A percentile compares a stretch with the other conserved stretches of the same genome.
phyloP scores from a whole-genome alignment of 2,113 vertebrate genomes.

The Coreoperca whiteheadi region DNA sequence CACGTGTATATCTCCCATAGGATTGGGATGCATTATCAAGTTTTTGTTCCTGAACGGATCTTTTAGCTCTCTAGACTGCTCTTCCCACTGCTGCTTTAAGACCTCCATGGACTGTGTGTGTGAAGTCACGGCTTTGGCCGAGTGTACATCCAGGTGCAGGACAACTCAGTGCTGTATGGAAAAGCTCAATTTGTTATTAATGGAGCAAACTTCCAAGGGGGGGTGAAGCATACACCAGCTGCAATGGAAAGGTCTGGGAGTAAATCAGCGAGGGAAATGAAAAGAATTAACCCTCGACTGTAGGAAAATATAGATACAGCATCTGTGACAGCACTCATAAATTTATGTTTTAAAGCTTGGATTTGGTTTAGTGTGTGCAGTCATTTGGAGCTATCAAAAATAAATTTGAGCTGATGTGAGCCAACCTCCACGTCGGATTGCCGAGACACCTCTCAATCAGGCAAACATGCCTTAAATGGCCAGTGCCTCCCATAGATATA shows the following conservation, averaged over 20 bases:
- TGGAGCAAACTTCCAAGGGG: constrained; percentile 57
- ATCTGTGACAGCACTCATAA: constrained; percentile 15
- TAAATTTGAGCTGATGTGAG: not conserved
- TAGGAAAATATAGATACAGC: constrained; percentile 7
- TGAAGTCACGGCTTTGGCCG: constrained; percentile 70
- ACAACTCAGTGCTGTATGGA: constrained; percentile 45
- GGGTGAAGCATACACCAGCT: constrained; percentile 60
- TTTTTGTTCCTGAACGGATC: constrained; percentile 40
- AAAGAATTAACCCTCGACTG: constrained; percentile 10
- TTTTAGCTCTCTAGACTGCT: constrained; percentile 10
- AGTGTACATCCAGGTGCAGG: constrained; percentile 68
- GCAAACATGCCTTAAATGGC: not conserved
- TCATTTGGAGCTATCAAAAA: not conserved
- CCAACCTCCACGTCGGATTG: not conserved
- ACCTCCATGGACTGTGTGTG: constrained; percentile 31
- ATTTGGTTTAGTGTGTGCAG: not conserved
- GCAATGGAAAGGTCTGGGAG: constrained; percentile 49
- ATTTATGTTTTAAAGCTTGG: constrained; percentile 6
- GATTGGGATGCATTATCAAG: constrained; percentile 26
- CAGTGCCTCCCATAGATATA: not conserved
- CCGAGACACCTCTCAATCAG: not conserved
- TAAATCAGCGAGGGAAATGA: constrained; percentile 51
- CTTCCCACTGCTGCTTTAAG: constrained; percentile 38
- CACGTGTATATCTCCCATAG: constrained; percentile 32
- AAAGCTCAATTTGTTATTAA: constrained; percentile 73